A percentile compares a stretch with the other conserved stretches of the same genome.
phyloP scores from a whole-genome alignment of 1,140 invertebrate genomes.

The Neodiprion virginianus region DNA sequence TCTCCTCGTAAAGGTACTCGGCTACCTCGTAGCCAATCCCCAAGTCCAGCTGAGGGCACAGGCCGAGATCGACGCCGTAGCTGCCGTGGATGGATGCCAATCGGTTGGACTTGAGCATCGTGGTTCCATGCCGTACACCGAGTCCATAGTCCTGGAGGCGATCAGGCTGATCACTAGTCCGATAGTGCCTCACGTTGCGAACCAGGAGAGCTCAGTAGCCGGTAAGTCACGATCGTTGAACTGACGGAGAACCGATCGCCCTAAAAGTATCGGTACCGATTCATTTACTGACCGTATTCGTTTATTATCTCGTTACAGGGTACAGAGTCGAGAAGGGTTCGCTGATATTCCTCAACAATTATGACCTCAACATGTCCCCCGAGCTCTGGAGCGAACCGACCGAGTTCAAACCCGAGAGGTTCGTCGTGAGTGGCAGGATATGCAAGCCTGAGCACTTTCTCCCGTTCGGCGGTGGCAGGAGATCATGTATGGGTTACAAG shows the following conservation, averaged over 20 bases:
- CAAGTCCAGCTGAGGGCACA: conserved; percentile 71
- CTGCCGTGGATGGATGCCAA: conserved; percentile 58
- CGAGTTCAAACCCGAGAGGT: conserved; percentile 71
- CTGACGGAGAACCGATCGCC: neutral
- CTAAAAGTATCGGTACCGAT: no score
- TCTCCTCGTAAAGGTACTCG: conserved; percentile 77
- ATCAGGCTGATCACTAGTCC: conserved; percentile 83
- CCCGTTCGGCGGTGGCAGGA: conserved; percentile 85
- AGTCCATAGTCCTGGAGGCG: conserved; percentile 82
- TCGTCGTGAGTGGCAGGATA: conserved; percentile 67
- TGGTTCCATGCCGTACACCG: conserved; percentile 78
- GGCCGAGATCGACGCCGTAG: conserved; percentile 72
- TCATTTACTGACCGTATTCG: neutral
- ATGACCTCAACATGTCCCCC: conserved; percentile 79
- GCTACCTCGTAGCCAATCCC: conserved; percentile 70
- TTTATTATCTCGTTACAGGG: conserved; percentile 46
- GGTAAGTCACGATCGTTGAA: conserved; percentile 49
- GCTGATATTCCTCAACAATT: conserved; percentile 88
- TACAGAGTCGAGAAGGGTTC: conserved; percentile 80
- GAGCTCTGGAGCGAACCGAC: conserved; percentile 70
- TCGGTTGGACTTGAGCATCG: conserved; percentile 72
- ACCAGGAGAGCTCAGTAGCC: conserved; percentile 74
- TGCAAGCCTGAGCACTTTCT: conserved; percentile 74
- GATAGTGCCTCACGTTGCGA: conserved; percentile 90
- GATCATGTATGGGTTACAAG: conserved; percentile 89